Percentiles rank a stretch among this genome's conserved stretches.
These are phyloP conservation scores for Lasioglossum morio DNA, from an alignment of 2,888 invertebrate species.

Conservation along the genomic window DNA sequence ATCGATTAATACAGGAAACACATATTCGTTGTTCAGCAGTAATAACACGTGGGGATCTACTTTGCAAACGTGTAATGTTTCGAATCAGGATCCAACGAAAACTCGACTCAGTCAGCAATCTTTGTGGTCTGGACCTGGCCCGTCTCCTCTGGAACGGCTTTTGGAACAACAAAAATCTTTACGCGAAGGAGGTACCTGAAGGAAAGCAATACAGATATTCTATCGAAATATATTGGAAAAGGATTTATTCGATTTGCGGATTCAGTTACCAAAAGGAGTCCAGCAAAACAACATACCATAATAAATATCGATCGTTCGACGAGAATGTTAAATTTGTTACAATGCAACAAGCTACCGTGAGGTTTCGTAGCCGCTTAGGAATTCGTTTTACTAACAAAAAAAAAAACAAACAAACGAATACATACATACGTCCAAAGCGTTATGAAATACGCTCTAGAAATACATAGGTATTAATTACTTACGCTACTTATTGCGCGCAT, in stretches of 20 bases:
- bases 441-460: conserved; percentile 58
- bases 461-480: conserved; percentile 46
- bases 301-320: conserved; percentile 58
- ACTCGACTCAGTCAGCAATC: conserved; percentile 86
- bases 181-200: conserved; percentile 84
- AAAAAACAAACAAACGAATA: conserved; percentile 30
- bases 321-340: conserved; percentile 61
- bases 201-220: conserved; percentile 63
- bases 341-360: conserved; percentile 49
- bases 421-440: conserved; percentile 60
- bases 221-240: conserved; percentile 71
- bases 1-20: conserved; percentile 81
- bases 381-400: conserved; percentile 33
- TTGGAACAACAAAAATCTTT: conserved; percentile 92
- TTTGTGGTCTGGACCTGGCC: conserved; percentile 91
- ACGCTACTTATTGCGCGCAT: conserved; percentile 45
- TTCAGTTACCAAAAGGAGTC: conserved; percentile 65
- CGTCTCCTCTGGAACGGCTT: conserved; percentile 92
- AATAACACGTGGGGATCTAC: conserved; percentile 74
- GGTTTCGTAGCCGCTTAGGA: conserved; percentile 53
- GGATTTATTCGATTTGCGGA: conserved; percentile 69
- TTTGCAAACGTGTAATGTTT: conserved; percentile 70
- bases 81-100: conserved; percentile 77
- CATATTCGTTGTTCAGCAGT: conserved; percentile 87
- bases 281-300: conserved; percentile 57